Percentiles rank a stretch among this genome's conserved stretches.
These are phyloP conservation scores for Spinus pinus DNA, from an alignment of 2,797 vertebrate genomes.

Conservation along the genomic window DNA sequence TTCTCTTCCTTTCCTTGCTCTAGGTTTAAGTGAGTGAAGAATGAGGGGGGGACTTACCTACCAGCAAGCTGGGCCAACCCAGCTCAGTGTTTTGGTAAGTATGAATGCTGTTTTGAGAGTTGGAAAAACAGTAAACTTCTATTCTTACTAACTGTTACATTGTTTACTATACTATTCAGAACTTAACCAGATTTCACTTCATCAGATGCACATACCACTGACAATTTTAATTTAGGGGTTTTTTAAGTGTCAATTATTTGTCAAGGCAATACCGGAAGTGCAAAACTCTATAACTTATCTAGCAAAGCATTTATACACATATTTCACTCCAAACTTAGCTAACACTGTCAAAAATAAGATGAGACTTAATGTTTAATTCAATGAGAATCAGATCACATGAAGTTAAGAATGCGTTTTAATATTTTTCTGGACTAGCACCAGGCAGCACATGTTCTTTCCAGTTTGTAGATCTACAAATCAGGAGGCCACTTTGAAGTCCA, in stretches of 20 bases:
- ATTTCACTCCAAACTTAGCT: background rate
- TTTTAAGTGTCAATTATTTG: background rate
- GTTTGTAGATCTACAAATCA: background rate
- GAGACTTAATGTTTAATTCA: background rate
- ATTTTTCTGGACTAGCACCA: background rate
- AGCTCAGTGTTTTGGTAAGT: background rate
- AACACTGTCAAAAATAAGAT: background rate
- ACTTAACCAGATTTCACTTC: background rate
- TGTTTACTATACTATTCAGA: background rate
- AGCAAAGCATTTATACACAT: background rate
- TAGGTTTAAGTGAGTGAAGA: fast-evolving
- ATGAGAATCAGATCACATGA: background rate
- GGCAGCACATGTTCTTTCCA: background rate
- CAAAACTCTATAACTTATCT: background rate
- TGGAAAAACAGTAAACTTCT: background rate
- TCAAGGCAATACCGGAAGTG: background rate
- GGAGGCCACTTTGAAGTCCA: background rate
- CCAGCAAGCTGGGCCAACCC: background rate
- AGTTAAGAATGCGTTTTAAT: background rate
- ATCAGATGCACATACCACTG: too few species aligned
- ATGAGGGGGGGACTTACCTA: background rate
- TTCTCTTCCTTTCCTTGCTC: background rate
- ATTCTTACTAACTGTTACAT: background rate
- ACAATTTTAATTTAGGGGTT: background rate
- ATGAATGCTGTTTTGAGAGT: background rate